phyloP scores from a whole-genome alignment of 2,113 vertebrate genomes.

The Rana temporaria region DNA sequence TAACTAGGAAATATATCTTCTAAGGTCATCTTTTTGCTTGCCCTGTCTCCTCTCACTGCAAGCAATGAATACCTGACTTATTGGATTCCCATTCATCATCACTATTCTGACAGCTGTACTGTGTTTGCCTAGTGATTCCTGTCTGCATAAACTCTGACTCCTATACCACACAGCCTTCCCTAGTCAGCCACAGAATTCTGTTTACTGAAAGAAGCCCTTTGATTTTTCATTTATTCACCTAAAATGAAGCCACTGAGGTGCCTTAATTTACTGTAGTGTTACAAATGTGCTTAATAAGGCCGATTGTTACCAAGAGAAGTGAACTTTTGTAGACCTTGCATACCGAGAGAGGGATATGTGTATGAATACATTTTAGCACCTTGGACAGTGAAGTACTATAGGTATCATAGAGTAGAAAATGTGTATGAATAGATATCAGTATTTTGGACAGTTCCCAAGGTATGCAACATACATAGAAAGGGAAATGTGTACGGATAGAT shows the following conservation, averaged over 20 bases:
- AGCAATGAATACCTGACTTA: slow-evolving; percentile 27
- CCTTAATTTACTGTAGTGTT: slow-evolving; percentile 39
- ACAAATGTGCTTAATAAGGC: slow-evolving; percentile 43
- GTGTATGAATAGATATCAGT: not conserved
- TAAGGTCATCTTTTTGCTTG: slow-evolving; percentile 23
- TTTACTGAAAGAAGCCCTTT: slow-evolving; percentile 14
- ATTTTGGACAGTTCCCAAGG: not conserved
- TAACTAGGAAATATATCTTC: not conserved
- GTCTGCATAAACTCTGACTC: slow-evolving; percentile 25
- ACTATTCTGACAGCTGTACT: slow-evolving; percentile 29
- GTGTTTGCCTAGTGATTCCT: slow-evolving; percentile 16
- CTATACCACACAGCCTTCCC: not conserved
- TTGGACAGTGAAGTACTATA: slow-evolving; percentile 2
- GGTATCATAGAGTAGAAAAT: too few species aligned
- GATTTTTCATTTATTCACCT: slow-evolving; percentile 28
- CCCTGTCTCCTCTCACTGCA: slow-evolving; percentile 8
- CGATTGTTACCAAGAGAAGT: slow-evolving; percentile 18
- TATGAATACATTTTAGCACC: slow-evolving; percentile 1
- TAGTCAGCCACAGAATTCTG: not conserved
- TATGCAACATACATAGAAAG: too few species aligned
- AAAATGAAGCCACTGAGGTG: slow-evolving; percentile 14
- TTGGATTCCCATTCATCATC: slow-evolving; percentile 42
- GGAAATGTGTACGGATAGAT: too few species aligned
- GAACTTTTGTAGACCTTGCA: not conserved
- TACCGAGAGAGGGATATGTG: not conserved